Conservation (phyloP, 2,113 vertebrate species). For the Passer montanus region DNA sequence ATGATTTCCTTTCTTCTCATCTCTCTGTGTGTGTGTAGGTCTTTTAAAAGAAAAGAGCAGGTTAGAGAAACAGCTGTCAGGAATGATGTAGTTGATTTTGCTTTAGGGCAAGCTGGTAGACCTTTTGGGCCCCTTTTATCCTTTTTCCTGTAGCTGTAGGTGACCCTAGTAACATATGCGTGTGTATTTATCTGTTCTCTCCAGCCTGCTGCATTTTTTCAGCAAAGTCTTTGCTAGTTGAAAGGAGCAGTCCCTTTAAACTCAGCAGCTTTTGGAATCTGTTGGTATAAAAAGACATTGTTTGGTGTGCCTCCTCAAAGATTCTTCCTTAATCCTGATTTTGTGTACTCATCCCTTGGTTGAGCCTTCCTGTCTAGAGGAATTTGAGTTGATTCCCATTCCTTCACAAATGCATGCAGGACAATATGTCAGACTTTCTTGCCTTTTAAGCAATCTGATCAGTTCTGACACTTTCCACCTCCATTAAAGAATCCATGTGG, state of each 20-base stretch:
- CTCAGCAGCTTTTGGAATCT: neutral
- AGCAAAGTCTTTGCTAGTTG: neutral
- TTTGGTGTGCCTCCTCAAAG: neutral
- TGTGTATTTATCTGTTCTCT: neutral
- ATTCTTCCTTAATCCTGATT: conserved; percentile 11
- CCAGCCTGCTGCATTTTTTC: neutral
- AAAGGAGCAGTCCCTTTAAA: neutral
- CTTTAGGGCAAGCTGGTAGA: neutral
- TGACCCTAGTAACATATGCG: neutral
- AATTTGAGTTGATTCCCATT: conserved; percentile 4
- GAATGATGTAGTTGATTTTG: neutral
- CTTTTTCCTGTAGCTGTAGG: neutral
- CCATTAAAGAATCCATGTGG: neutral
- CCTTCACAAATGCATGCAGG: neutral
- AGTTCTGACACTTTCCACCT: neutral
- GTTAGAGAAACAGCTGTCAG: neutral
- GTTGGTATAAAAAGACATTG: neutral
- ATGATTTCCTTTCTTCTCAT: neutral
- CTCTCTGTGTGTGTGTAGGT: neutral
- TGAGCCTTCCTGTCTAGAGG: neutral
- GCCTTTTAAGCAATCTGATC: neutral
- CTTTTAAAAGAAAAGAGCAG: neutral
- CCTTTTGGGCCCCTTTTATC: neutral
- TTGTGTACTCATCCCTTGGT: neutral
- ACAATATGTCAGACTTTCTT: neutral